Percentiles rank a stretch among this genome's conserved stretches.
Conservation (phyloP, 2,888 invertebrate species). For the Acronicta aceris region DNA sequence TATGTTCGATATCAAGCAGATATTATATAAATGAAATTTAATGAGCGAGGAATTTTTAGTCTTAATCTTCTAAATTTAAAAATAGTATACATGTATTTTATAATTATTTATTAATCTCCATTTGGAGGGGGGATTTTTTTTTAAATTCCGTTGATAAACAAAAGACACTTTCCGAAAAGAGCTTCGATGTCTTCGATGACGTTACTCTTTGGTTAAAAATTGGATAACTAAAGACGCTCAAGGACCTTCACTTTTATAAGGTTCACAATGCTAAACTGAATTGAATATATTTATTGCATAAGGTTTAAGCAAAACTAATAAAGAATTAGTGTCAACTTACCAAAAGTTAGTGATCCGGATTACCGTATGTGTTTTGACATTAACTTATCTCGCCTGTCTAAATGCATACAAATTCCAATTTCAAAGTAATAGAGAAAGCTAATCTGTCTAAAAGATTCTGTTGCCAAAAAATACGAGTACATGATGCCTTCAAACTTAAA, state of each 20-base stretch:
- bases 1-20: too few relatives aligned
- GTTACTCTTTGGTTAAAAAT: too few relatives aligned
- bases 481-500: not conserved
- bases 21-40: too few relatives aligned
- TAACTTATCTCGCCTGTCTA: constrained; percentile 5
- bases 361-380: constrained; percentile 9
- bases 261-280: not conserved
- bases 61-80: too few relatives aligned
- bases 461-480: constrained; percentile 15
- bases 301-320: not conserved
- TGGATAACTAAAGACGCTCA: too few relatives aligned
- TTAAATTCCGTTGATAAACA: too few relatives aligned
- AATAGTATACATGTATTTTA: too few relatives aligned
- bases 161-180: too few relatives aligned
- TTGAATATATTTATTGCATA: not conserved
- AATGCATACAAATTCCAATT: constrained; percentile 13
- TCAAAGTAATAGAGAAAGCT: constrained; percentile 7
- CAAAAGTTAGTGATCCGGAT: constrained; percentile 10
- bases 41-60: too few relatives aligned
- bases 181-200: too few relatives aligned
- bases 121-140: too few relatives aligned
- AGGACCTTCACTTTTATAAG: not conserved
- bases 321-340: constrained; percentile 28
- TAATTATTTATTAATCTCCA: too few relatives aligned
- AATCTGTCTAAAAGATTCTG: constrained; percentile 15